Evolutionary conservation across 2,888 invertebrate genomes (phyloP).

Genomic region (Mechanitis mazaeus): DNA sequence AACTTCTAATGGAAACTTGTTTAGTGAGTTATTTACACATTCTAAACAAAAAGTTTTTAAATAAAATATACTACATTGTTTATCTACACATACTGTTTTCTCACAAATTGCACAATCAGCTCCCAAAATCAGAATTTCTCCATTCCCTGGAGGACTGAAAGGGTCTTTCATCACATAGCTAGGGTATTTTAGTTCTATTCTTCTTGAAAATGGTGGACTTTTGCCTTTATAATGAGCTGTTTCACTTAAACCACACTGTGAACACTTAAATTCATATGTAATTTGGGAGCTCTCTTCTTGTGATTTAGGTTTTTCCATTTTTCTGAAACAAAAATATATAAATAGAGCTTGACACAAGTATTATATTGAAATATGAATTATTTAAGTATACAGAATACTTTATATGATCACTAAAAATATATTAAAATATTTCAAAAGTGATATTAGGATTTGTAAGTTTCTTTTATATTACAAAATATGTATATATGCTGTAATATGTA

Average conservation of each 20-base stretch:
- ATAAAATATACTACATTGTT: conserved; percentile 88
- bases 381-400: too few relatives aligned
- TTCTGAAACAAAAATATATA: conserved; percentile 41
- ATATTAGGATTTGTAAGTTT: too few relatives aligned
- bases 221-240: conserved; percentile 85
- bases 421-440: too few relatives aligned
- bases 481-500: too few relatives aligned
- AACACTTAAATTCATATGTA: conserved; percentile 78
- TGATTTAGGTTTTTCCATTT: conserved; percentile 46
- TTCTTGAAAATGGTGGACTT: conserved; percentile 83
- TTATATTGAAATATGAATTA: too few relatives aligned
- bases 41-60: conserved; percentile 82
- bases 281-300: conserved; percentile 28
- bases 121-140: conserved; percentile 87
- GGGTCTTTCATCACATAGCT: conserved; percentile 91
- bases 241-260: conserved; percentile 80
- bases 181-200: conserved; percentile 81
- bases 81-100: conserved; percentile 82
- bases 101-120: conserved; percentile 83
- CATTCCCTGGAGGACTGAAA: conserved; percentile 83
- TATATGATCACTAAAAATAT: too few relatives aligned
- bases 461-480: too few relatives aligned
- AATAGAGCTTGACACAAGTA: too few relatives aligned
- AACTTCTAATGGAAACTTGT: conserved; percentile 82
- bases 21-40: conserved; percentile 79